Percentiles rank a stretch among this genome's conserved stretches.
Conservation (phyloP, 2,888 invertebrate genomes). For the Agriotes lineatus region DNA sequence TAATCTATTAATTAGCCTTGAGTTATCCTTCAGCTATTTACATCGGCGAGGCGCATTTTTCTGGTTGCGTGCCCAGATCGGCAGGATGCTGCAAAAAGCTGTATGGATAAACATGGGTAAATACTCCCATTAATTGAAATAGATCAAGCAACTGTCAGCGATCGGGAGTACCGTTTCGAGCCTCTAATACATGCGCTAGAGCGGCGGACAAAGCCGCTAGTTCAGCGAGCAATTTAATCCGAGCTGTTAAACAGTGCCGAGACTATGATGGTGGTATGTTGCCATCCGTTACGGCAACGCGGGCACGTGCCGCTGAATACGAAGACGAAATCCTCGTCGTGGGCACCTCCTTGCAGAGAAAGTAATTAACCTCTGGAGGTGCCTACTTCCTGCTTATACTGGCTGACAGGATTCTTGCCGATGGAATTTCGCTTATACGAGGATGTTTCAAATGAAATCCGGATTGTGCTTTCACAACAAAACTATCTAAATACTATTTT, state of each 20-base stretch:
- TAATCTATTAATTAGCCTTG: too few relatives aligned
- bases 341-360: constrained; percentile 20
- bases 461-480: too few relatives aligned
- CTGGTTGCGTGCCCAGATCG: neutral
- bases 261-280: constrained; percentile 30
- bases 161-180: constrained; percentile 43
- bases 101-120: constrained; percentile 58
- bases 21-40: too few relatives aligned
- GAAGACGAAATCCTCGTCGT: constrained; percentile 19
- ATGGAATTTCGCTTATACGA: too few relatives aligned
- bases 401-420: too few relatives aligned
- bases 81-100: constrained; percentile 53
- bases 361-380: constrained; percentile 23
- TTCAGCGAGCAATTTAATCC: constrained; percentile 28
- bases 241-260: constrained; percentile 24
- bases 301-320: constrained; percentile 34
- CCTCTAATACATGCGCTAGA: constrained; percentile 26
- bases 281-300: constrained; percentile 27
- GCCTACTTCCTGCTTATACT: constrained; percentile 17
- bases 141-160: constrained; percentile 58
- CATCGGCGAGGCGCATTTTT: too few relatives aligned
- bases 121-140: constrained; percentile 66
- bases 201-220: constrained; percentile 23
- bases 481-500: too few relatives aligned
- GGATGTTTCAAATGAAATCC: too few relatives aligned